phyloP scores from a whole-genome alignment of 2,797 vertebrate genomes.

The Spea hammondii region DNA sequence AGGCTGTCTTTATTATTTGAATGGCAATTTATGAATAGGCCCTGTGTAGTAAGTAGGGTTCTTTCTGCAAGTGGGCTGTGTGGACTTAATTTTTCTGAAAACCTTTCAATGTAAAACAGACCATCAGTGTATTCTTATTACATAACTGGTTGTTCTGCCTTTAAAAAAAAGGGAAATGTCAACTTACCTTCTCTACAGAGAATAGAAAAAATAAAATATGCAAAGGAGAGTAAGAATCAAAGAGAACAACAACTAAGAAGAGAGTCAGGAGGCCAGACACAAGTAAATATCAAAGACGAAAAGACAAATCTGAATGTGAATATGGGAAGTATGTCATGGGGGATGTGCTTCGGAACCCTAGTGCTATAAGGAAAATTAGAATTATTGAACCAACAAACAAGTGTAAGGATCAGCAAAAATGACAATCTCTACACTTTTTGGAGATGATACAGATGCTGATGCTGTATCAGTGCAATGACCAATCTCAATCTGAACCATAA shows the following conservation, averaged over 20 bases:
- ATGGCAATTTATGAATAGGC: not conserved
- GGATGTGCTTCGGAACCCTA: no score
- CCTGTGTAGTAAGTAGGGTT: not conserved
- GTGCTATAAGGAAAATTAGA: no score
- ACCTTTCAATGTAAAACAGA: not conserved
- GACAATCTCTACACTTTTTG: no score
- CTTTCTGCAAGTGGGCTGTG: not conserved
- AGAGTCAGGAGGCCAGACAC: conserved; percentile 29
- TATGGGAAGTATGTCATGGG: not conserved
- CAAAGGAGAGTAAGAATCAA: conserved; percentile 21
- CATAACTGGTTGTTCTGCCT: not conserved
- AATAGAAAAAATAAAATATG: conserved; percentile 15
- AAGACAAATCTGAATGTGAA: conserved; percentile 20
- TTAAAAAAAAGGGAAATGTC: conserved; percentile 29
- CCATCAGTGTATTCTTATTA: not conserved
- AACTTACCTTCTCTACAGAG: not conserved
- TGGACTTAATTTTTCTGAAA: not conserved
- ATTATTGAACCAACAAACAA: no score
- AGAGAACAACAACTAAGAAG: conserved; percentile 34
- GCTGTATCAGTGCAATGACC: no score
- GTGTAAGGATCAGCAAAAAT: no score
- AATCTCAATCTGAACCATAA: no score
- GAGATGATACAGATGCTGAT: no score
- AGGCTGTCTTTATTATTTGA: not conserved
- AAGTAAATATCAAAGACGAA: conserved; percentile 43